Evolutionary conservation across 2,113 vertebrate species (phyloP), one percentile per base, ranked within the genome.

Genomic region (Saimiri boliviensis): DNA sequence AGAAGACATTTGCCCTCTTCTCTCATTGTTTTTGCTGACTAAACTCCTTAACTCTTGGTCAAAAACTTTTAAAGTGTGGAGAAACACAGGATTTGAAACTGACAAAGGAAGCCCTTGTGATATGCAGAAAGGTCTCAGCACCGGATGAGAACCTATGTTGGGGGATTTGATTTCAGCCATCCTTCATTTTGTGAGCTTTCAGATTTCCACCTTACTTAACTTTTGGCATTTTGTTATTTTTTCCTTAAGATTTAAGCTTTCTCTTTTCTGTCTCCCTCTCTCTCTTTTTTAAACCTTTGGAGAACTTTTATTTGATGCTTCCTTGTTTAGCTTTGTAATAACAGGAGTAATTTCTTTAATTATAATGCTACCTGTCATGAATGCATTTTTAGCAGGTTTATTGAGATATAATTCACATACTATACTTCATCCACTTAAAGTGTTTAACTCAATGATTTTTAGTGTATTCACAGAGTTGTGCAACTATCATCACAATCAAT

Each of bases 311-410:
- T 77, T 56, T 81, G 76, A 83, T 89, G 54, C 25, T 74, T 87
- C 74, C 54, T 73, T 47, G 49, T 74, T 68, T 71, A 42, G 35
- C 94, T 73, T 68, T 88, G 32, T 88, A n/a, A 74, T 60, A 86
- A 63, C 25, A 82, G 70, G 58, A 95, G 11, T n/a, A 85, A 86
- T 76, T 73, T 37, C 37, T 42, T 40, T 80, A 54, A 52, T 54
- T 52, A n/a, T n/a, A n/a, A 80, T 23, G 54, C 35, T 49, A 2
- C 35, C 63, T 76, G 47, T n/a, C 58, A 52, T 8, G 20, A 42
- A 56, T 86, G 19, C 10, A n/a, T 85, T 94, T 92, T 93, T 85
- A 76, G 82, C 25, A 90, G 70, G 17, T 86, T 86, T 66, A 74
- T 77, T 63, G 27, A 87, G 23, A 45, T 73, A 76, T 47, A 85